Percentiles rank a stretch among this genome's conserved stretches.
These are phyloP conservation scores for Bhutanitis thaidina DNA, from an alignment of 2,888 invertebrate genomes.

Conservation along the genomic window DNA sequence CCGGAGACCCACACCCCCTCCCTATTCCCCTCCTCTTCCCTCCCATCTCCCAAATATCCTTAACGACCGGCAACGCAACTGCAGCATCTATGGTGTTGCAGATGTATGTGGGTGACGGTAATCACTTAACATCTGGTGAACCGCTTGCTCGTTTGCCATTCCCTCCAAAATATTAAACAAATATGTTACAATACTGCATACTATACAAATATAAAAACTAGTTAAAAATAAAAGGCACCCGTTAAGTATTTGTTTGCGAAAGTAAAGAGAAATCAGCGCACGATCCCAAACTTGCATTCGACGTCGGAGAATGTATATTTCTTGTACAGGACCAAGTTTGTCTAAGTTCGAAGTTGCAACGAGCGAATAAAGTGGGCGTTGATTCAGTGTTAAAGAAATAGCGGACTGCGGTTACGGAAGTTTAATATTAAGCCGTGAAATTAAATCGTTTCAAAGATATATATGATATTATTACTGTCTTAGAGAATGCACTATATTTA, in stretches of 20 bases:
- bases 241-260: constrained; percentile 41
- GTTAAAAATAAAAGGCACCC: constrained; percentile 26
- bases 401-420: constrained; percentile 1
- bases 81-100: no score
- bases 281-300: constrained; percentile 50
- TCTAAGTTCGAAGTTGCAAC: constrained; percentile 52
- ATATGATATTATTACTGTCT: no score
- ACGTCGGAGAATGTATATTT: constrained; percentile 61
- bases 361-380: constrained; percentile 15
- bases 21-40: no score
- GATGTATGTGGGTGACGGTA: no score
- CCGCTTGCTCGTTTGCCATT: no score
- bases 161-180: no score
- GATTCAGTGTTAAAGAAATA: constrained; percentile 1
- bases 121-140: no score
- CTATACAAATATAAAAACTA: background rate
- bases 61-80: no score
- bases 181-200: background rate
- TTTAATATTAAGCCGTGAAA: background rate
- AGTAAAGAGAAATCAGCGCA: constrained; percentile 49
- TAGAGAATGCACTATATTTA: no score
- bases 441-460: no score
- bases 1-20: no score
- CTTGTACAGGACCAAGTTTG: constrained; percentile 53
- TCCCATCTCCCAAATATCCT: no score